These are phyloP conservation scores for Charaxes varanes DNA, from an alignment of 1,140 invertebrate species.

Conservation along the genomic window DNA sequence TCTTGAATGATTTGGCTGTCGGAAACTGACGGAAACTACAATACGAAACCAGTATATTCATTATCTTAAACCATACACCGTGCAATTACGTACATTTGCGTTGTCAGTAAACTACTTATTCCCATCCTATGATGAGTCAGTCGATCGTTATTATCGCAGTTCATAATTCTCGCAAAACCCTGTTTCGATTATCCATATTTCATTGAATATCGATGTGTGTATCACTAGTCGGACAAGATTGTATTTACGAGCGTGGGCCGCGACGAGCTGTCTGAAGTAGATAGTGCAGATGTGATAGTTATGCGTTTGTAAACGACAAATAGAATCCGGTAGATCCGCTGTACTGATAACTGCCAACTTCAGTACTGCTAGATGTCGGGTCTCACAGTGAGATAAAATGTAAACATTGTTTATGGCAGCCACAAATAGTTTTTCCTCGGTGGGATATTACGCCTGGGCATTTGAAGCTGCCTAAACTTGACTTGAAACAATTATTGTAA, in stretches of 20 bases:
- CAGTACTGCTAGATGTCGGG: not conserved
- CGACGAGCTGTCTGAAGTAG: constrained; percentile 33
- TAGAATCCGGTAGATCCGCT: constrained; percentile 19
- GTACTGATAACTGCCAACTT: constrained; percentile 1
- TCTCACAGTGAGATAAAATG: not conserved
- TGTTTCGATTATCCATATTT: constrained; percentile 50
- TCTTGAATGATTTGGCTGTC: too few species aligned
- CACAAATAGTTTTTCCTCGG: too few species aligned
- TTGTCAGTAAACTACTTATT: constrained; percentile 2
- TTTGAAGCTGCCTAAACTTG: too few species aligned
- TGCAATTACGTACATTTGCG: too few species aligned
- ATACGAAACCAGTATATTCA: too few species aligned
- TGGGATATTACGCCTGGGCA: too few species aligned
- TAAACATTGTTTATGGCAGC: not conserved
- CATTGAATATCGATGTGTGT: constrained; percentile 50
- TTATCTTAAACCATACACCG: too few species aligned
- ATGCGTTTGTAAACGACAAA: constrained; percentile 30
- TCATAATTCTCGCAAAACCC: constrained; percentile 41
- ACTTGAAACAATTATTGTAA: too few species aligned
- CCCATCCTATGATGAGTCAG: constrained; percentile 2
- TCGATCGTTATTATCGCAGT: constrained; percentile 35
- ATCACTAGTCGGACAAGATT: constrained; percentile 44
- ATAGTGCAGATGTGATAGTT: constrained; percentile 33
- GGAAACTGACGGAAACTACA: too few species aligned
- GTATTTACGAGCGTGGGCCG: constrained; percentile 48